A percentile compares a stretch with the other conserved stretches of the same genome.
phyloP scores from a whole-genome alignment of 2,888 invertebrate genomes.

The Cremastinae sp. region DNA sequence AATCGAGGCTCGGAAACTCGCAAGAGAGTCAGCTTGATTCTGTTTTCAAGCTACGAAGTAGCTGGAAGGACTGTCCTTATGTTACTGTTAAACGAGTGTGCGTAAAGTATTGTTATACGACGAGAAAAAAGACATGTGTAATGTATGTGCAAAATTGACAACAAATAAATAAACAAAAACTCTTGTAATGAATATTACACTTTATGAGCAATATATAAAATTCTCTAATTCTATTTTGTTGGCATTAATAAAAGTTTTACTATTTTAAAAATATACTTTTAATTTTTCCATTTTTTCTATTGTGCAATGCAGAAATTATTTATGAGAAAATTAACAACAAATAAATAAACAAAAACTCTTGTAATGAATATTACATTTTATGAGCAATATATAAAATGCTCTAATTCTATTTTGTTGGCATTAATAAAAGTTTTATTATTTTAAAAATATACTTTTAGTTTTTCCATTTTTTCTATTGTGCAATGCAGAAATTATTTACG shows the following conservation, averaged over 20 bases:
- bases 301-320: no score
- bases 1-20: constrained; percentile 10
- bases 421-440: no score
- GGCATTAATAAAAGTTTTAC: no score
- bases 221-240: background rate
- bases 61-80: constrained; percentile 59
- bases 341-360: constrained; percentile 6
- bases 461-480: no score
- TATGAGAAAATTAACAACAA: constrained; percentile 36
- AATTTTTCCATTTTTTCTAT: no score
- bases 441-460: no score
- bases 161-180: constrained; percentile 16
- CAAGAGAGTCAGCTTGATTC: constrained; percentile 31
- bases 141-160: constrained; percentile 51
- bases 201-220: background rate
- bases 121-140: constrained; percentile 35
- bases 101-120: constrained; percentile 60
- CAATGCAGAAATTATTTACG: no score
- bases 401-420: no score
- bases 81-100: constrained; percentile 61
- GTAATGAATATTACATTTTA: no score
- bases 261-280: no score
- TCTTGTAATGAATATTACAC: no score
- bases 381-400: background rate
- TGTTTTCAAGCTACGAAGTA: constrained; percentile 20